Evolutionary conservation across 2,888 invertebrate species (phyloP), one percentile per base, ranked within the genome.

Genomic region (Megamerina dolium): DNA sequence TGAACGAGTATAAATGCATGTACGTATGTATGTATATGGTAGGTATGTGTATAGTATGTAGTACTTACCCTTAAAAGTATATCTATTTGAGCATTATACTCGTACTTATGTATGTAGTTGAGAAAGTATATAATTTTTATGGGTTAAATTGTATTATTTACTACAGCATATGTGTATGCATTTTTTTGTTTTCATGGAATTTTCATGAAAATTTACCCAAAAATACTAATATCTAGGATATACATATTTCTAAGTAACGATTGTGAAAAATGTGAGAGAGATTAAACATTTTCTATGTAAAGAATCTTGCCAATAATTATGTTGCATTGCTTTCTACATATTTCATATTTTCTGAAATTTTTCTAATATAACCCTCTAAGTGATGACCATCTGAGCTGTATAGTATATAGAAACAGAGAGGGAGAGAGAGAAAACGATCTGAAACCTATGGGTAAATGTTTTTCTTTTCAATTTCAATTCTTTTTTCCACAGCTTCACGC

Each of bases 401-500:
- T n/a, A n/a, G n/a, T n/a, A n/a, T n/a, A n/a, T n/a, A n/a, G n/a
- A n/a, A n/a, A n/a, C n/a, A n/a, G n/a, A n/a, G n/a, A n/a, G n/a
- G n/a, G n/a, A n/a, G n/a, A n/a, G n/a, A n/a, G n/a, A n/a, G n/a
- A n/a, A n/a, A n/a, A n/a, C n/a, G n/a, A n/a, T n/a, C n/a, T n/a
- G n/a, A n/a, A n/a, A n/a, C n/a, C n/a, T 23, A 45, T 4, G 33
- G 31, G 37, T 38, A 23, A 23, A 23, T 8, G 19, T 33, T 19
- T 33, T 19, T 38, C 37, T 38, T 14, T 26, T 29, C 20, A 19
- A 32, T 34, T 12, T 36, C 3, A 33, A 38, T 40, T 33, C 43
- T 43, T 50, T 54, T 54, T 54, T 55, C 56, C 50, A 51, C 57
- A 52, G 55, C 54, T 63, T 62, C 52, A 64, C 56, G 58, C 60